These are phyloP conservation scores for Mus spretus DNA, from an alignment of 2,797 vertebrate genomes.

Conservation along the genomic window DNA sequence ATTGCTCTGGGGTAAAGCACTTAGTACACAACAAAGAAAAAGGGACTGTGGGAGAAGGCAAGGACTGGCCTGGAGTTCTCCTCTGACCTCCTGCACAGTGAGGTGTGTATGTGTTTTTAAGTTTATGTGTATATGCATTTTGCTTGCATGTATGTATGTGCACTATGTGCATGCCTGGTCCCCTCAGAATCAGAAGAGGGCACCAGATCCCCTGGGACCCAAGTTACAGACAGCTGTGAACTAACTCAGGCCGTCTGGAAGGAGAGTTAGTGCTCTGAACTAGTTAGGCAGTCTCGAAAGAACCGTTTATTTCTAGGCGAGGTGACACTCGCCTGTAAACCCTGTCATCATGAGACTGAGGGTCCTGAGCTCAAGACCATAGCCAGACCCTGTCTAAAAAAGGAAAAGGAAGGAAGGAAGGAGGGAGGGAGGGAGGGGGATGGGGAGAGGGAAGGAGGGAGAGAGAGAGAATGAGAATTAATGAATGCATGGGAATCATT, in stretches of 20 bases:
- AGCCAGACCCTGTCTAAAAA: not conserved
- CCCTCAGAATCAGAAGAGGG: not conserved
- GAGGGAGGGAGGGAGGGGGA: too few relatives aligned
- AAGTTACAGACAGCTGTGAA: not conserved
- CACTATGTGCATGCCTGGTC: not conserved
- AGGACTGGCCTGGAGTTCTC: not conserved
- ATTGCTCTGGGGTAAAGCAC: not conserved
- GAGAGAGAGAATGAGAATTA: too few relatives aligned
- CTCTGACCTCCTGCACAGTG: not conserved
- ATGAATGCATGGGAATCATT: not conserved
- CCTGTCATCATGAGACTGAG: not conserved
- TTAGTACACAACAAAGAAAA: not conserved
- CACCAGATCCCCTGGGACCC: not conserved
- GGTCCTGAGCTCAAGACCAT: not conserved
- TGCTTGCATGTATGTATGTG: not conserved
- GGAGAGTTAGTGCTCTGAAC: not conserved
- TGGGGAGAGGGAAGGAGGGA: too few relatives aligned
- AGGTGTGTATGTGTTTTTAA: not conserved
- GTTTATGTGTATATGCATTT: not conserved
- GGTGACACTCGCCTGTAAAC: not conserved
- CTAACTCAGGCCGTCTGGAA: not conserved
- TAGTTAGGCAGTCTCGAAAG: not conserved
- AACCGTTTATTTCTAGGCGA: not conserved
- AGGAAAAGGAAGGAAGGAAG: not conserved
- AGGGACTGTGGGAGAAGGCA: not conserved